Conservation (phyloP, 2,888 invertebrate species). For the Sarcophaga carnaria region DNA sequence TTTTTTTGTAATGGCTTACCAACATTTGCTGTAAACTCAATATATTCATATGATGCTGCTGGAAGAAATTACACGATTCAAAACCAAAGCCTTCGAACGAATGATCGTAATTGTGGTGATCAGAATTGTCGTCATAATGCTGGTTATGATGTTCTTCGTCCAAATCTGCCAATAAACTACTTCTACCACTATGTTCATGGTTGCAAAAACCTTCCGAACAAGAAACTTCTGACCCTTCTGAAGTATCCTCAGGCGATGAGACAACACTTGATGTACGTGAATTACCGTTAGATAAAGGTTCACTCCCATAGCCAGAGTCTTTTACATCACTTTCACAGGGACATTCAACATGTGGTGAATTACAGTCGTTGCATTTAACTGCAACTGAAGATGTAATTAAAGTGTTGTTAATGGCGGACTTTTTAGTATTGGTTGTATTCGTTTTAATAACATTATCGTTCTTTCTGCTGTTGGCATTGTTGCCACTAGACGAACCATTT, state of each 20-base stretch:
- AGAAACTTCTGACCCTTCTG: slow-evolving; percentile 93
- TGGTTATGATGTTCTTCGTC: slow-evolving; percentile 68
- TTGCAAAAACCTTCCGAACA: slow-evolving; percentile 95
- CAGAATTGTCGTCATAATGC: slow-evolving; percentile 49
- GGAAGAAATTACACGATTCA: slow-evolving; percentile 68
- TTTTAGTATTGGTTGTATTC: slow-evolving; percentile 11
- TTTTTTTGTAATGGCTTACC: slow-evolving; percentile 82
- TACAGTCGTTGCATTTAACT: slow-evolving; percentile 77
- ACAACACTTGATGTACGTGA: slow-evolving; percentile 89
- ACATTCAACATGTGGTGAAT: slow-evolving; percentile 76
- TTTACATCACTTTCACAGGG: slow-evolving; percentile 83
- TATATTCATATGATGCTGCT: slow-evolving; percentile 71
- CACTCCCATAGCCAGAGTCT: slow-evolving; percentile 95
- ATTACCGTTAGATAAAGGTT: slow-evolving; percentile 84
- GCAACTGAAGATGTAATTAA: slow-evolving; percentile 38
- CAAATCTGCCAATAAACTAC: slow-evolving; percentile 67
- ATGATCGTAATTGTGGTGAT: slow-evolving; percentile 64
- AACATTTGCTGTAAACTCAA: slow-evolving; percentile 88
- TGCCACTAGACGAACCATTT: slow-evolving; percentile 22
- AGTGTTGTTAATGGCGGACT: slow-evolving; percentile 31
- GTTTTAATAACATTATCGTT: slow-evolving; percentile 45
- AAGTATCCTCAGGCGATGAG: slow-evolving; percentile 92
- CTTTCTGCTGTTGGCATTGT: slow-evolving; percentile 45
- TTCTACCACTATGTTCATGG: slow-evolving; percentile 83
- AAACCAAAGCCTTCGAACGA: slow-evolving; percentile 68